phyloP scores from a whole-genome alignment of 1,140 invertebrate species.

The Lordiphosa clarofinis region DNA sequence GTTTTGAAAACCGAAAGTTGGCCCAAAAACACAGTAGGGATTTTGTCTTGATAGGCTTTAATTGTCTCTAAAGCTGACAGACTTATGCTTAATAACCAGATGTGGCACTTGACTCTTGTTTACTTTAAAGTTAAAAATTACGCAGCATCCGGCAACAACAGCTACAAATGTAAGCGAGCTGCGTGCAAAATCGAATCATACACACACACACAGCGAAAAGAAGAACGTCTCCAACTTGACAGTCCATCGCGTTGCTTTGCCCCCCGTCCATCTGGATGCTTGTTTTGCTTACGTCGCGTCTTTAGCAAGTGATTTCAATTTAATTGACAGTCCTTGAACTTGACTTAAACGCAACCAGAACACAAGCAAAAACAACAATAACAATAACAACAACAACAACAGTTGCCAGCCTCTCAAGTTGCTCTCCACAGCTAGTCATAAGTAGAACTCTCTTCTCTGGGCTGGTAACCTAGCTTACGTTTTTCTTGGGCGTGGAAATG shows the following conservation, averaged over 20 bases:
- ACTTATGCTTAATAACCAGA: too few relatives aligned
- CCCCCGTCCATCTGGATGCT: slow-evolving; percentile 41
- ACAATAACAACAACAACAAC: slow-evolving; percentile 32
- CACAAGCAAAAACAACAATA: slow-evolving; percentile 33
- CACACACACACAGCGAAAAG: slow-evolving; percentile 18
- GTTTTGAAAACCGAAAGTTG: slow-evolving; percentile 70
- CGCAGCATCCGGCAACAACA: slow-evolving; percentile 52
- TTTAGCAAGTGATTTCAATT: slow-evolving; percentile 78
- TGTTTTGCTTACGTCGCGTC: slow-evolving; percentile 59
- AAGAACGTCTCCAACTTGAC: slow-evolving; percentile 24
- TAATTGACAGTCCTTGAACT: slow-evolving; percentile 79
- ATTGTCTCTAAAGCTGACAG: slow-evolving; percentile 23
- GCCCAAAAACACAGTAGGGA: slow-evolving; percentile 67
- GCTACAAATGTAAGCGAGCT: slow-evolving; percentile 36
- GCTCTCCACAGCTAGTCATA: slow-evolving; percentile 7
- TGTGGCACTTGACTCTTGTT: slow-evolving; percentile 45
- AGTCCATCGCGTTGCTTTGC: neutral
- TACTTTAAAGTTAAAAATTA: slow-evolving; percentile 43
- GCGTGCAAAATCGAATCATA: slow-evolving; percentile 41
- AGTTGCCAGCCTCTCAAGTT: slow-evolving; percentile 26
- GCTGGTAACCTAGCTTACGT: too few relatives aligned
- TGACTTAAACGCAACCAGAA: slow-evolving; percentile 74
- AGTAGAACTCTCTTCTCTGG: too few relatives aligned
- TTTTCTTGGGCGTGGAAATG: too few relatives aligned
- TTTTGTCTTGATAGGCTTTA: slow-evolving; percentile 16